Evolutionary conservation across 1,140 invertebrate species (phyloP).

Genomic region (Cherax quadricarinatus): DNA sequence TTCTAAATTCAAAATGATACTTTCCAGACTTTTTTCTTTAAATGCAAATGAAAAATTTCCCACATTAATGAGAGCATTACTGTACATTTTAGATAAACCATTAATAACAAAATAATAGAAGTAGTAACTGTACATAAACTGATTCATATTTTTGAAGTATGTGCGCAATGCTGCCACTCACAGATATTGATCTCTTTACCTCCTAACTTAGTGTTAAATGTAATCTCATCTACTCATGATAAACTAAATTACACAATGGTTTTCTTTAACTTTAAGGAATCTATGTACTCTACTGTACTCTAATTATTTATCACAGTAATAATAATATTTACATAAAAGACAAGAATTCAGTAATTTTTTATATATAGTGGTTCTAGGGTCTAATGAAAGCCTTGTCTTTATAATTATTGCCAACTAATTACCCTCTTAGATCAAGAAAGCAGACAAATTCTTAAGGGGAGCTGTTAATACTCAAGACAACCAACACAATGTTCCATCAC

Average conservation of each 20-base stretch:
- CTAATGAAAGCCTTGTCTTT: not conserved
- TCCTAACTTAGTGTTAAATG: not conserved
- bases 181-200: not conserved
- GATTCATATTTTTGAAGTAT: no score
- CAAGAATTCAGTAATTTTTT: no score
- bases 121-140: no score
- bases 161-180: not conserved
- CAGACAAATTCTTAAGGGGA: not conserved
- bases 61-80: no score
- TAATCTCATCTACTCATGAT: not conserved
- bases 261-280: not conserved
- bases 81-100: no score
- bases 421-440: not conserved
- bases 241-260: not conserved
- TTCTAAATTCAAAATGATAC: no score
- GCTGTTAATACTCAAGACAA: not conserved
- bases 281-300: not conserved
- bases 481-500: slow-evolving; percentile 22
- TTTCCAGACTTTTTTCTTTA: no score
- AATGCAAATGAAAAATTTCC: no score
- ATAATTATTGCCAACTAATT: not conserved
- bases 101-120: no score
- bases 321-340: no score
- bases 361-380: no score
- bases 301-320: not conserved